These are phyloP conservation scores for Leucoptera coffeella DNA, from an alignment of 2,888 invertebrate genomes.

Conservation along the genomic window DNA sequence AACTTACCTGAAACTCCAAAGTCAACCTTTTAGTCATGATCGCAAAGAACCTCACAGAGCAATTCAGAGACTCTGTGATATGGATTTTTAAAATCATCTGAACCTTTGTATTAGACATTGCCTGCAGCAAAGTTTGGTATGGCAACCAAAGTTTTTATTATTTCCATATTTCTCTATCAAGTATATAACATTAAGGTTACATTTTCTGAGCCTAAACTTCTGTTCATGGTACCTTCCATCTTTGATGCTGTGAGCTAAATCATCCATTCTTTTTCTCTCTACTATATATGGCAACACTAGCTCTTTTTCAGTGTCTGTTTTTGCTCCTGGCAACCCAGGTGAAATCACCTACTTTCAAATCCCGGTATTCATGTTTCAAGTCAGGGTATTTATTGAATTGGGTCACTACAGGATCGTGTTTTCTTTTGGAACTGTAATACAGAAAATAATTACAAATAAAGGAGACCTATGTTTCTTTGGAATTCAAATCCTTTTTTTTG, in stretches of 20 bases:
- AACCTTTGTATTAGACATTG: conserved; percentile 76
- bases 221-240: conserved; percentile 92
- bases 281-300: conserved; percentile 84
- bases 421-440: conserved; percentile 22
- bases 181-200: conserved; percentile 78
- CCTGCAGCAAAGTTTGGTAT: conserved; percentile 68
- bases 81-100: conserved; percentile 76
- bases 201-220: conserved; percentile 80
- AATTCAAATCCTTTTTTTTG: too few relatives aligned
- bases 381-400: conserved; percentile 59
- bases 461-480: too few relatives aligned
- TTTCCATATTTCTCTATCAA: conserved; percentile 75
- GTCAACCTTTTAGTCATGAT: conserved; percentile 64
- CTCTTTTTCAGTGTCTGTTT: conserved; percentile 55
- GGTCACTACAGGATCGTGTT: conserved; percentile 53
- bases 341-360: conserved; percentile 88
- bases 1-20: conserved; percentile 56
- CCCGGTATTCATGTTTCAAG: conserved; percentile 69
- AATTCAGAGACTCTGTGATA: conserved; percentile 62
- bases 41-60: conserved; percentile 71
- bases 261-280: conserved; percentile 94
- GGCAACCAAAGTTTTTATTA: conserved; percentile 62
- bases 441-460: too few relatives aligned
- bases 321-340: conserved; percentile 70
- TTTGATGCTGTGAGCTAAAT: conserved; percentile 80